These are phyloP conservation scores for Metallyticus violacea DNA, from an alignment of 2,888 invertebrate species.

Conservation along the genomic window DNA sequence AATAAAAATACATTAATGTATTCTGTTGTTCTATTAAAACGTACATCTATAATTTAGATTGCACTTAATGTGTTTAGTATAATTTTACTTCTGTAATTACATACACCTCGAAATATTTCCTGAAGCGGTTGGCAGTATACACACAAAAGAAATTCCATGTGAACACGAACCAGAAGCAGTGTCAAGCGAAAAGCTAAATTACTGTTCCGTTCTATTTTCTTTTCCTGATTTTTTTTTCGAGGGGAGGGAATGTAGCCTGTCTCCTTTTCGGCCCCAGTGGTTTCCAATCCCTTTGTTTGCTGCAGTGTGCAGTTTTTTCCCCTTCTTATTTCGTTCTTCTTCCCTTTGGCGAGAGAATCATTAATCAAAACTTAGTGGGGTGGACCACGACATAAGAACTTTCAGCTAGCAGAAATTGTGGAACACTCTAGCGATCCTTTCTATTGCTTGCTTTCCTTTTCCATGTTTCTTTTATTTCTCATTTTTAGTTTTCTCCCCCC, in stretches of 20 bases:
- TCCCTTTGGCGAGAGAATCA: neutral
- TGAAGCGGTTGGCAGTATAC: neutral
- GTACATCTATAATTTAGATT: no score
- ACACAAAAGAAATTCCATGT: neutral
- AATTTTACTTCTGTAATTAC: neutral
- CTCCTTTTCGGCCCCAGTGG: neutral
- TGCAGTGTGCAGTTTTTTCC: conserved; percentile 6
- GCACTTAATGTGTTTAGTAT: neutral
- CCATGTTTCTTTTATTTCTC: neutral
- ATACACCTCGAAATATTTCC: neutral
- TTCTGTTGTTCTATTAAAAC: no score
- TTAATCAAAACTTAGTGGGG: neutral
- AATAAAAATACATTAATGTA: no score
- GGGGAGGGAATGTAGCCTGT: neutral
- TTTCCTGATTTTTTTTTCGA: neutral
- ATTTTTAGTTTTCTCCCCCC: neutral
- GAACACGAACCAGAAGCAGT: neutral
- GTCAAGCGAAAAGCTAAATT: neutral
- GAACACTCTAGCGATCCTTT: neutral
- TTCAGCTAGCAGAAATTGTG: neutral
- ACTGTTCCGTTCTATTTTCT: neutral
- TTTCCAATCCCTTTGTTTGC: neutral
- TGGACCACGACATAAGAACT: neutral
- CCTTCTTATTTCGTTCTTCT: neutral
- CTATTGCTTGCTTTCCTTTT: neutral